Base-by-base conservation (phyloP, 2,888 invertebrate genomes). In the Stenurella melanura region DNA sequence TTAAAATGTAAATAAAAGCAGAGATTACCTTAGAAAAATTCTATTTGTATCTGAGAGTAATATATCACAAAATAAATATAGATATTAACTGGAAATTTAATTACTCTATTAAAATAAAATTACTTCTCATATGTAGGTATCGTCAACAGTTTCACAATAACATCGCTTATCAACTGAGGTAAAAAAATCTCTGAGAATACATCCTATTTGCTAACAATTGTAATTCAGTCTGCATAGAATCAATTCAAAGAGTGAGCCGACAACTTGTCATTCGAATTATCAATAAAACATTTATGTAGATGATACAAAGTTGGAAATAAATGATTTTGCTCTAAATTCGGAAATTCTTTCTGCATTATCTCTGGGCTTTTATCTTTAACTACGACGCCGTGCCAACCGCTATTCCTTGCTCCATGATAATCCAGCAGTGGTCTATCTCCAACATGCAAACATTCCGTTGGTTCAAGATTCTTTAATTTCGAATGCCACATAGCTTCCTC, bases 341-440 rank as follows among this genome's bases (percentile, higher is more conserved):
- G 89, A 81, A 91, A 90, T 81, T 91, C 90, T 38, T 87, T 83
- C 15, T 85, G 86, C 73, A 91, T 81, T 76, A 86, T 84, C 2
- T 88, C 81, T 1, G 87, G 83, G 75, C 88, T 87, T 64, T 61
- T 89, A 71, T 90, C 89, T 73, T 90, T 89, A 57, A 90, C 83
- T 82, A 93, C 81, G 84, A 92, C 83, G 0, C 95, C 93, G 87
- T 95, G 92, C 96, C 97, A 96, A 1, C 96, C 95, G 2, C 93
- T 93, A 21, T 90, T 90, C 82, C 87, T 92, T 0, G 97, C 96
- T 1, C 95, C 97, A 21, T 92, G 82, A 87, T 95, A 97, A 89
- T 98, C 98, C 50, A 94, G 92, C 38, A 91, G 89, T 1, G 94
- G 87, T 80, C 94, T 93, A 89, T 98, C 96, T 0, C 98, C 97